Evolutionary conservation across 1,140 invertebrate species (phyloP).

Genomic region (Apis laboriosa): DNA sequence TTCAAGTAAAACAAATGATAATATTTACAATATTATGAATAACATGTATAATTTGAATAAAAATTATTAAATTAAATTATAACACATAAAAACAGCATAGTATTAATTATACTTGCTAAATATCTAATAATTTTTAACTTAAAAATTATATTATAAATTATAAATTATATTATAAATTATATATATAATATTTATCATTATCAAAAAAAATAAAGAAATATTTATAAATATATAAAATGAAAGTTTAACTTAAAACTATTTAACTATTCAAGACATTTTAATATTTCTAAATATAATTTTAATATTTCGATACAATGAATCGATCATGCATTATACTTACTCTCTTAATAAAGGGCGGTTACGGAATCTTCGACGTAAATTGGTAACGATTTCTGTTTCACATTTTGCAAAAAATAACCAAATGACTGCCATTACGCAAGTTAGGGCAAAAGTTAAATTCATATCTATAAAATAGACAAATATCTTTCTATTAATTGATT

Average conservation of each 20-base stretch:
- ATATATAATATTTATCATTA: too few relatives aligned
- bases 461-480: slow-evolving; percentile 44
- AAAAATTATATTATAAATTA: too few relatives aligned
- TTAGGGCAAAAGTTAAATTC: slow-evolving; percentile 47
- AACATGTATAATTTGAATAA: too few relatives aligned
- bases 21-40: too few relatives aligned
- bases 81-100: too few relatives aligned
- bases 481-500: neutral
- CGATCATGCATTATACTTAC: slow-evolving; percentile 34
- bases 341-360: slow-evolving; percentile 47
- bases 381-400: slow-evolving; percentile 43
- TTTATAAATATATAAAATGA: neutral
- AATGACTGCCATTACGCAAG: slow-evolving; percentile 42
- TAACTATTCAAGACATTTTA: neutral
- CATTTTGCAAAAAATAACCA: slow-evolving; percentile 56
- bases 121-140: too few relatives aligned
- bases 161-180: too few relatives aligned
- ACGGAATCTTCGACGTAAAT: slow-evolving; percentile 53
- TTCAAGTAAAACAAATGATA: too few relatives aligned
- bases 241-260: too few relatives aligned
- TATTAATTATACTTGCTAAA: too few relatives aligned
- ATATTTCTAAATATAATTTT: neutral
- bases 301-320: neutral
- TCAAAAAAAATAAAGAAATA: neutral
- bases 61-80: too few relatives aligned